Conservation (phyloP, 2,797 vertebrate genomes). For the Sebastes miniatus region DNA sequence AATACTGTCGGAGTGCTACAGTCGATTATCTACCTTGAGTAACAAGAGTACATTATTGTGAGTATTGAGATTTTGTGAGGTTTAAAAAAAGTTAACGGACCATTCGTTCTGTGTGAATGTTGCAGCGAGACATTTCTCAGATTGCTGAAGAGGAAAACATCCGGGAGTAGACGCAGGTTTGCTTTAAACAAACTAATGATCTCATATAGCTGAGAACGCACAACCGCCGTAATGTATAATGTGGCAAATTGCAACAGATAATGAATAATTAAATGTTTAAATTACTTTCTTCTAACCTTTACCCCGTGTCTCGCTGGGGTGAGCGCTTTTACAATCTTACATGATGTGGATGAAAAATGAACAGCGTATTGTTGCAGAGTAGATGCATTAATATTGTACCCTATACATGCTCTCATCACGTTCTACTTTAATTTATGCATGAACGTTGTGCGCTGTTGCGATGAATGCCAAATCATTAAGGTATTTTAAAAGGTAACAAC, state of each 20-base stretch:
- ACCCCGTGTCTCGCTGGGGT: not conserved
- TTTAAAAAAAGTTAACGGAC: not conserved
- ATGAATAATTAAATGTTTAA: constrained; percentile 65
- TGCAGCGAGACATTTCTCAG: not conserved
- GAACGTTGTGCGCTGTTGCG: not conserved
- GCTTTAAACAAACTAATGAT: constrained; percentile 26
- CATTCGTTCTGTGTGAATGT: not conserved
- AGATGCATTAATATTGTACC: not conserved
- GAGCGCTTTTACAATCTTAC: constrained; percentile 6
- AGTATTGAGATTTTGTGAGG: not conserved
- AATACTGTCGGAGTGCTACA: not conserved
- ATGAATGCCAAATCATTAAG: not conserved
- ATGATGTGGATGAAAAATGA: constrained; percentile 40
- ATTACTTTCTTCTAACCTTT: constrained; percentile 57
- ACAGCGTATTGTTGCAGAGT: not conserved
- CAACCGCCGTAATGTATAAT: constrained; percentile 15
- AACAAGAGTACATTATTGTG: not conserved
- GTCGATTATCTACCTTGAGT: constrained; percentile 13
- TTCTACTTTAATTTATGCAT: not conserved
- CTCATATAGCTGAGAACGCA: not conserved
- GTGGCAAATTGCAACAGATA: constrained; percentile 16
- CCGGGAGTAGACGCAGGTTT: not conserved
- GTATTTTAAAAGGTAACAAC: constrained; percentile 4
- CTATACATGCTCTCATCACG: not conserved
- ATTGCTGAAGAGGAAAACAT: constrained; percentile 6